A percentile compares a stretch with the other conserved stretches of the same genome.
Conservation (phyloP, 2,797 vertebrate species). For the Amblyraja radiata region DNA sequence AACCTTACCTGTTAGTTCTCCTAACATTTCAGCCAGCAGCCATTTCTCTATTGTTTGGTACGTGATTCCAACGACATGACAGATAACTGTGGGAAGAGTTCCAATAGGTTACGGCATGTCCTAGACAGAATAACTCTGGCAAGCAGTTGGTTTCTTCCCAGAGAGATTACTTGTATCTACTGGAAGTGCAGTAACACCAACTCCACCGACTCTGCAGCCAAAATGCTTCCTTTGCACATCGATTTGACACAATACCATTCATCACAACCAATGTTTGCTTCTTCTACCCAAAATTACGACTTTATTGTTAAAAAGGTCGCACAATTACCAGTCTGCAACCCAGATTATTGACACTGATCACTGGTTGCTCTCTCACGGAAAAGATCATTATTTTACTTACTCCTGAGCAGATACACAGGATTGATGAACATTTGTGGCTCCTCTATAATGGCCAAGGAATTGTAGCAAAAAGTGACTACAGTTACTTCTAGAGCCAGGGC, state of each 20-base stretch:
- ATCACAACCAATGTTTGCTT: neutral
- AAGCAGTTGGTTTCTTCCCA: neutral
- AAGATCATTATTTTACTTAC: neutral
- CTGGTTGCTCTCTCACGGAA: neutral
- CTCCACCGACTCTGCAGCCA: neutral
- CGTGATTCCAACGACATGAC: constrained; percentile 87
- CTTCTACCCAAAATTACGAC: neutral
- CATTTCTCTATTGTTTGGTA: constrained; percentile 86
- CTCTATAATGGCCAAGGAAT: neutral
- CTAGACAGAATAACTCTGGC: neutral
- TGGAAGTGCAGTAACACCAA: neutral
- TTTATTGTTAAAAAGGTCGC: neutral
- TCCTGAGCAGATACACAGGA: neutral
- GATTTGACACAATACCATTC: neutral
- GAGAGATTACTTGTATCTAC: too few species aligned
- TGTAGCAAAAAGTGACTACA: neutral
- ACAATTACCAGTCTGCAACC: neutral
- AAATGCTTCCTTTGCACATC: neutral
- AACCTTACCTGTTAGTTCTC: constrained; percentile 75
- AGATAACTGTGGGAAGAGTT: constrained; percentile 68
- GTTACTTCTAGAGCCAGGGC: neutral
- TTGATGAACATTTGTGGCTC: neutral
- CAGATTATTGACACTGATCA: neutral
- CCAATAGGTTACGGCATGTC: neutral
- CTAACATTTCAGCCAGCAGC: constrained; percentile 82